Evolutionary conservation across 2,797 vertebrate species (phyloP), one percentile per base, ranked within the genome.

Genomic region (Gallirallus australis): DNA sequence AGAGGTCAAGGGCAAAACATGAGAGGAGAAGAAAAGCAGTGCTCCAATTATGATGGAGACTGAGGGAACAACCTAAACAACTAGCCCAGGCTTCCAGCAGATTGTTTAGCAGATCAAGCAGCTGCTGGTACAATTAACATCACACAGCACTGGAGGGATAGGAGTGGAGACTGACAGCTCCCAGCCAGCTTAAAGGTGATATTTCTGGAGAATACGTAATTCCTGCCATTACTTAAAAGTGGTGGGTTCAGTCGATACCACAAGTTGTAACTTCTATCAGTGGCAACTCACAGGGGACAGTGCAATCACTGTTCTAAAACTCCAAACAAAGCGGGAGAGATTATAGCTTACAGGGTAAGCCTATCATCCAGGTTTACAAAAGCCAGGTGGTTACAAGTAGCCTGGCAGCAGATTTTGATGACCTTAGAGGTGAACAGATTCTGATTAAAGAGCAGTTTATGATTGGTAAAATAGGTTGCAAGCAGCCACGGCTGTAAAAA

Each of bases 371-470:
- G 53, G 78, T 89, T 86, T 95, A 86, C 81, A 89, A 90, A 90
- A 93, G 78, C 56, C 86, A 85, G 86, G 66, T 72, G 75, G 64
- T 77, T 82, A 64, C 75, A 82, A 84, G 81, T 40, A 94, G 83
- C 45, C 60, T 85, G 75, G 91, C 88, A 95, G 94, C 81, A 93
- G 93, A 92, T 94, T 94, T 25, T 84, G 60, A 80, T 92, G 94
- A 95, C 91, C 86, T 93, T 65, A 75, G 57, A 89, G 94, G 95
- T 87, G 83, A 96, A 54, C 37, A 93, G 78, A 87, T 92, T 95
- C 92, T 97, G 90, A 95, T 95, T 92, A 90, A 95, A 95, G 73
- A 93, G 68, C 94, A 87, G 66, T 92, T 96, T 96, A 93, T 77
- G 80, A 85, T 33, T 93, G 88, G 90, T 85, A 92, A 94, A 95